A percentile compares a stretch with the other conserved stretches of the same genome.
These are phyloP conservation scores for Lates calcarifer DNA, from an alignment of 2,113 vertebrate species.

Conservation along the genomic window DNA sequence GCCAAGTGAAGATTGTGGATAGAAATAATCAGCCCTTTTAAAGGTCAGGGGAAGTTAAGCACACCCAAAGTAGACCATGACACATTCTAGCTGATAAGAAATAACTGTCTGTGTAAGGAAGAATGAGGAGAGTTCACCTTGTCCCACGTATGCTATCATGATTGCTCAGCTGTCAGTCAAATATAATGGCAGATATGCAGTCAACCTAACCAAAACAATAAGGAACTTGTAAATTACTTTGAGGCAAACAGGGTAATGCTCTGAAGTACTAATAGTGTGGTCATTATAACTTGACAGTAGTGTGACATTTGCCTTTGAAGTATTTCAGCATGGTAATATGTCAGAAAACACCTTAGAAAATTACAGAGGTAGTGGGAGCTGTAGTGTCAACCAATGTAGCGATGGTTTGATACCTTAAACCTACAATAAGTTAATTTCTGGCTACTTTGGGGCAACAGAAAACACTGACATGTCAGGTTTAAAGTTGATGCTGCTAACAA, in stretches of 20 bases:
- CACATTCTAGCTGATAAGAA: constrained; percentile 79
- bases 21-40: constrained; percentile 81
- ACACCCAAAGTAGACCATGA: constrained; percentile 75
- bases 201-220: constrained; percentile 14
- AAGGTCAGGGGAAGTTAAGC: constrained; percentile 83
- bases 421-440: neutral
- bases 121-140: constrained; percentile 76
- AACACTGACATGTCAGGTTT: neutral
- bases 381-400: neutral
- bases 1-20: constrained; percentile 75
- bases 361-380: neutral
- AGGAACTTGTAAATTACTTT: constrained; percentile 14
- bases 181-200: constrained; percentile 70
- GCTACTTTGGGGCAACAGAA: neutral
- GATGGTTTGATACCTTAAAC: neutral
- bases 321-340: neutral
- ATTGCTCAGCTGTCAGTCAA: constrained; percentile 84
- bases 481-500: neutral
- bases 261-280: neutral
- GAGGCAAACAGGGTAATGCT: constrained; percentile 9
- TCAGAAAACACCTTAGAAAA: neutral
- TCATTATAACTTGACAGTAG: neutral
- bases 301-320: constrained; percentile 2
- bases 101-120: constrained; percentile 72
- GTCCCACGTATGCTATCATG: constrained; percentile 80